phyloP scores from a whole-genome alignment of 2,888 invertebrate genomes.

The Agrilus mali region DNA sequence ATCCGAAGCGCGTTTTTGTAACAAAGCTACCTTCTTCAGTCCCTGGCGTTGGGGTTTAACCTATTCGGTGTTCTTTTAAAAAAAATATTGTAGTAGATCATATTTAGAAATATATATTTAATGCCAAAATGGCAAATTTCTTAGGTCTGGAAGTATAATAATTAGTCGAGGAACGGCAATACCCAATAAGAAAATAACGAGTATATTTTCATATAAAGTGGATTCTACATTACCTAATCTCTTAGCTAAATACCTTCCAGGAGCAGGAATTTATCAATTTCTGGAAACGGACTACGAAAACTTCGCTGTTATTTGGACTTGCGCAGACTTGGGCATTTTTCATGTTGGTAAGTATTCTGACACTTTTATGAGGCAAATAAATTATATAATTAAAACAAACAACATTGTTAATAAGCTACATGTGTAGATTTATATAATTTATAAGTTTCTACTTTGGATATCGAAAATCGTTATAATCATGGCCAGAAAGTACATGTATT shows the following conservation, averaged over 20 bases:
- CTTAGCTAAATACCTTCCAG: constrained; percentile 54
- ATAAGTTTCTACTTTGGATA: too few relatives aligned
- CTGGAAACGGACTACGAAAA: constrained; percentile 60
- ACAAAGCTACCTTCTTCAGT: too few relatives aligned
- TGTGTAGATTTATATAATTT: too few relatives aligned
- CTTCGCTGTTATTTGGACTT: constrained; percentile 63
- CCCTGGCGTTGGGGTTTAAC: too few relatives aligned
- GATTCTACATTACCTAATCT: constrained; percentile 47
- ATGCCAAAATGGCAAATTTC: constrained; percentile 8
- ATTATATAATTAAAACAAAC: constrained; percentile 1
- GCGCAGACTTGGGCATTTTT: constrained; percentile 50
- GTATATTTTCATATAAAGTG: constrained; percentile 44
- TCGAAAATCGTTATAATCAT: too few relatives aligned
- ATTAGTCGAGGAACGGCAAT: constrained; percentile 51
- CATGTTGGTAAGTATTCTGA: constrained; percentile 40
- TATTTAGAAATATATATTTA: neutral
- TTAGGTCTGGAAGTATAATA: constrained; percentile 49
- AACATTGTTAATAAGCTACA: neutral
- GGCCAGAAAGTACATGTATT: constrained; percentile 1
- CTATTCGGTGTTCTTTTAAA: too few relatives aligned
- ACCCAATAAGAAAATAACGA: constrained; percentile 32
- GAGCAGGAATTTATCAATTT: constrained; percentile 58
- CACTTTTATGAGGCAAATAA: neutral
- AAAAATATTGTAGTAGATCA: too few relatives aligned
- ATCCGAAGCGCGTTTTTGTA: too few relatives aligned